phyloP scores from a whole-genome alignment of 2,113 vertebrate species.

The Periophthalmodon schlosseri region DNA sequence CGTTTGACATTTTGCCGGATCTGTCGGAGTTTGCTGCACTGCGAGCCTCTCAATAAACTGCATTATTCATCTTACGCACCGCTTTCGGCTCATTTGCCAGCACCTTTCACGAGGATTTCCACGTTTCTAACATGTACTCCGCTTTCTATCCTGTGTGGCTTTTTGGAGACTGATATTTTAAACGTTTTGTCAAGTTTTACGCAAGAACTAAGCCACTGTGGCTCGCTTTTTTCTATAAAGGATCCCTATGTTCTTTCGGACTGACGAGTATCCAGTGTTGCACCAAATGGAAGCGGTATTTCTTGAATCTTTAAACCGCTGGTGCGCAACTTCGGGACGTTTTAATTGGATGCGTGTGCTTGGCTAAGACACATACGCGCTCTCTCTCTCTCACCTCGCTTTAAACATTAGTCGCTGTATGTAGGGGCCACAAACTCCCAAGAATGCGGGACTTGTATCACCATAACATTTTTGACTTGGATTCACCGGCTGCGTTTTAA shows the following conservation, averaged over 20 bases:
- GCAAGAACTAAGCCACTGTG: neutral
- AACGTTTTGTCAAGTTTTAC: neutral
- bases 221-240: neutral
- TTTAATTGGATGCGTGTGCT: constrained; percentile 5
- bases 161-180: neutral
- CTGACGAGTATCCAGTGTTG: constrained; percentile 13
- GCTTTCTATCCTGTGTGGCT: neutral
- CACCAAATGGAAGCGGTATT: constrained; percentile 36
- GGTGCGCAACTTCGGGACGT: constrained; percentile 56
- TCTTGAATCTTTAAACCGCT: constrained; percentile 17
- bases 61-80: constrained; percentile 64
- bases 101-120: constrained; percentile 14
- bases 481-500: constrained; percentile 27
- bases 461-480: constrained; percentile 40
- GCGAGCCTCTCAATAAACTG: constrained; percentile 58
- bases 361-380: constrained; percentile 35
- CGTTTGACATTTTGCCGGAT: neutral
- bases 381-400: constrained; percentile 11
- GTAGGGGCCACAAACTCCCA: neutral
- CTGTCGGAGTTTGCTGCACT: constrained; percentile 50
- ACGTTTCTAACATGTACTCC: constrained; percentile 10
- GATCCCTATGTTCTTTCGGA: neutral
- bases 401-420: neutral
- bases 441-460: constrained; percentile 68
- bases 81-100: constrained; percentile 30